phyloP scores from a whole-genome alignment of 2,113 vertebrate genomes.

The Cisticola juncidis region DNA sequence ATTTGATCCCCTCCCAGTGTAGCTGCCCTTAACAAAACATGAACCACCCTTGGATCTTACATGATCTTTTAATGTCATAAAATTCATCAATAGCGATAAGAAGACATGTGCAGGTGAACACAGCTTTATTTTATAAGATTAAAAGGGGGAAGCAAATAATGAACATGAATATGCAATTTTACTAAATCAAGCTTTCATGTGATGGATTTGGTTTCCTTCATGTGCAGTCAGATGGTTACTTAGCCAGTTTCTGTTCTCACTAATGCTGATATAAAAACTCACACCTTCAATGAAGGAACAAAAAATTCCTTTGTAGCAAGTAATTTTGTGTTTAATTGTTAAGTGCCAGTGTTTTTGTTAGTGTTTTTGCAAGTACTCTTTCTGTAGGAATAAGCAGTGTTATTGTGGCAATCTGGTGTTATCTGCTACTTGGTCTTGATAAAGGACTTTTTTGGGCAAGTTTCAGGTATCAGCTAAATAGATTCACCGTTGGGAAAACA shows the following conservation, averaged over 20 bases:
- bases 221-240: background rate
- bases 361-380: background rate
- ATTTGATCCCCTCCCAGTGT: background rate
- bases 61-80: background rate
- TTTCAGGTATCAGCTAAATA: background rate
- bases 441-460: background rate
- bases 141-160: background rate
- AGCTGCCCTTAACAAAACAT: background rate
- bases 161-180: background rate
- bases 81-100: too few species aligned
- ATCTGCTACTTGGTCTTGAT: background rate
- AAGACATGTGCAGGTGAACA: accelerated
- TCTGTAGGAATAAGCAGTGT: background rate
- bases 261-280: background rate
- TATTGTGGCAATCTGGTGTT: background rate
- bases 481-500: background rate
- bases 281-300: background rate
- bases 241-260: background rate
- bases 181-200: background rate
- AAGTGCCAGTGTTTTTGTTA: background rate
- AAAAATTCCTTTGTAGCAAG: background rate
- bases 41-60: background rate
- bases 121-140: background rate
- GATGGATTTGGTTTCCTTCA: background rate
- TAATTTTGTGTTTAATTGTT: background rate